Percentiles rank a stretch among this genome's conserved stretches.
These are phyloP conservation scores for Graphium colonna DNA, from an alignment of 2,888 invertebrate species.

Conservation along the genomic window DNA sequence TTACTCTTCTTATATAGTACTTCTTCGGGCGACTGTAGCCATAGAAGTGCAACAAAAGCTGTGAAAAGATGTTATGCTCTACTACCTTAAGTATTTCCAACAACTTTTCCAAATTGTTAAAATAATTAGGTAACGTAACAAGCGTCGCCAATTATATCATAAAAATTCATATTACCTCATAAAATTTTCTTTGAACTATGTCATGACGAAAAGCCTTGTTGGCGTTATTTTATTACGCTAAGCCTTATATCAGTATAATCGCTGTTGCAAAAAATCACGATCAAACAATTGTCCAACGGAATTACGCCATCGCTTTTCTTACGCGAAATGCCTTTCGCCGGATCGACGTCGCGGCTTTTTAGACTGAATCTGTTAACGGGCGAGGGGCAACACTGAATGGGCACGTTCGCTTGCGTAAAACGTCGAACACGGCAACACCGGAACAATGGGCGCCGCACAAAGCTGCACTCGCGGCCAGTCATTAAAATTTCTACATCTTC, in stretches of 20 bases:
- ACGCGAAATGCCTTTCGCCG: neutral
- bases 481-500: slow-evolving; percentile 80
- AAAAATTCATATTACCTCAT: too few relatives aligned
- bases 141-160: too few relatives aligned
- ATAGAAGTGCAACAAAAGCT: too few relatives aligned
- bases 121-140: too few relatives aligned
- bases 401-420: slow-evolving; percentile 55
- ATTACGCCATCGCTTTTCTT: slow-evolving; percentile 14
- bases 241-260: slow-evolving; percentile 7
- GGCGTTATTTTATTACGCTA: too few relatives aligned
- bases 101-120: too few relatives aligned
- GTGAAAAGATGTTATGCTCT: too few relatives aligned
- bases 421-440: slow-evolving; percentile 58
- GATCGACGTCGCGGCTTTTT: slow-evolving; percentile 17
- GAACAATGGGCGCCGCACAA: slow-evolving; percentile 69
- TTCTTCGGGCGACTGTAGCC: too few relatives aligned
- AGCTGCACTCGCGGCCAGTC: slow-evolving; percentile 73
- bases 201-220: too few relatives aligned
- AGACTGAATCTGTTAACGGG: slow-evolving; percentile 43
- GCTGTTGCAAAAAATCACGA: neutral
- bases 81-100: too few relatives aligned
- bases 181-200: too few relatives aligned
- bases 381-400: slow-evolving; percentile 48
- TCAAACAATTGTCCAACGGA: neutral
- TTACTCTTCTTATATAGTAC: too few relatives aligned